Conservation (phyloP, 2,888 invertebrate species). For the Lepidonotus clava region DNA sequence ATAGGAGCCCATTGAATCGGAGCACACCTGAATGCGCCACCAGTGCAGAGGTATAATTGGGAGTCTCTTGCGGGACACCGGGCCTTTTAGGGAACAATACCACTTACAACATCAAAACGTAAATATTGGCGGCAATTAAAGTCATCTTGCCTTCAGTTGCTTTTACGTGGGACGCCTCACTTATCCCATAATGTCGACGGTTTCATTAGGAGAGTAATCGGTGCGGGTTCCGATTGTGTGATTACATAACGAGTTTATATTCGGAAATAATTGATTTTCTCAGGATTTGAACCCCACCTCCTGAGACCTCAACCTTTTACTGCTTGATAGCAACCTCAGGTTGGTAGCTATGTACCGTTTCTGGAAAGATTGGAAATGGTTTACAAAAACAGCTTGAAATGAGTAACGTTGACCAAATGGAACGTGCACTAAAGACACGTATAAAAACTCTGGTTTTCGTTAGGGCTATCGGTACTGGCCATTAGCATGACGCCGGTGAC, state of each 20-base stretch:
- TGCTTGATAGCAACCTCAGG: too few relatives aligned
- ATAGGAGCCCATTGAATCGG: neutral
- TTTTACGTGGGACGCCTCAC: constrained; percentile 5
- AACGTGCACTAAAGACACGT: too few relatives aligned
- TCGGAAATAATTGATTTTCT: constrained; percentile 21
- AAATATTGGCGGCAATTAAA: constrained; percentile 41
- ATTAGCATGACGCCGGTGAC: neutral
- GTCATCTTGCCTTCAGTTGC: neutral
- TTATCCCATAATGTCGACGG: constrained; percentile 23
- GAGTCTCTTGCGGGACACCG: neutral
- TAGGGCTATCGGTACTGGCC: constrained; percentile 17
- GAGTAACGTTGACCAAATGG: too few relatives aligned
- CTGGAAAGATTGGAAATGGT: too few relatives aligned
- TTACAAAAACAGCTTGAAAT: too few relatives aligned
- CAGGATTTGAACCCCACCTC: too few relatives aligned
- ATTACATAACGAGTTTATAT: constrained; percentile 3
- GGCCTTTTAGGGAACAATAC: constrained; percentile 43
- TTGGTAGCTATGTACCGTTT: too few relatives aligned
- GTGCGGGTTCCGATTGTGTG: too few relatives aligned
- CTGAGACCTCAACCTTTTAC: too few relatives aligned
- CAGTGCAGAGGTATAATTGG: neutral
- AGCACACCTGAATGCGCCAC: neutral
- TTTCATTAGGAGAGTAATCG: constrained; percentile 23
- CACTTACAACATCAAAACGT: constrained; percentile 42
- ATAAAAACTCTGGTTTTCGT: constrained; percentile 24